A percentile compares a stretch with the other conserved stretches of the same genome.
Conservation (phyloP, 2,888 invertebrate species). For the Liodrosophila aerea region DNA sequence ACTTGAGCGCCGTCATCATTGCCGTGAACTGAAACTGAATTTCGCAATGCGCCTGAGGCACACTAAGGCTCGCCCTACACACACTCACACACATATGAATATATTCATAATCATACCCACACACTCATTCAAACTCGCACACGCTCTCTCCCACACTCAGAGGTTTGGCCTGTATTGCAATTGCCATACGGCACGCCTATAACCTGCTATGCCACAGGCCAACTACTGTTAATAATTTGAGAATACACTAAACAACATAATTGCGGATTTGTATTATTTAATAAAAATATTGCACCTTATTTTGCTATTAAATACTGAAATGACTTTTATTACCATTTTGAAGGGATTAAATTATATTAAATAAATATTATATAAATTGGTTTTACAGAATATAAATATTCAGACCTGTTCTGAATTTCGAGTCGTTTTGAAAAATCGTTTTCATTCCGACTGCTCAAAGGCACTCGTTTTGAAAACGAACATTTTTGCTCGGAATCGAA, state of each 20-base stretch:
- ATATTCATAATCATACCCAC: slow-evolving; percentile 5
- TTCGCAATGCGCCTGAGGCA: slow-evolving; percentile 60
- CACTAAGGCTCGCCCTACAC: slow-evolving; percentile 18
- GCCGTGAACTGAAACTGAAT: slow-evolving; percentile 67
- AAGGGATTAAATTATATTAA: too few species aligned
- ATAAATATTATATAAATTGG: too few species aligned
- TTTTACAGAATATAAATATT: too few species aligned
- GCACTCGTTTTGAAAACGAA: too few species aligned
- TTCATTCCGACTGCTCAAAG: too few species aligned
- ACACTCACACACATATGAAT: slow-evolving; percentile 14
- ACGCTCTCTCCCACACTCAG: slow-evolving; percentile 8
- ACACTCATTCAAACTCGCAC: slow-evolving; percentile 19
- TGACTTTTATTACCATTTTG: too few species aligned
- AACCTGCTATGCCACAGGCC: slow-evolving; percentile 50
- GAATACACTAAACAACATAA: slow-evolving; percentile 49
- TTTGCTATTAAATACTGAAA: too few species aligned
- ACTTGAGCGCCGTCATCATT: slow-evolving; percentile 64
- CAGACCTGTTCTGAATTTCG: too few species aligned
- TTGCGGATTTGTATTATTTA: background rate
- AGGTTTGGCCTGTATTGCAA: slow-evolving; percentile 64
- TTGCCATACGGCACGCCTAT: slow-evolving; percentile 40
- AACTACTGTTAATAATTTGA: slow-evolving; percentile 68
- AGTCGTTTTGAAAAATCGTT: too few species aligned
- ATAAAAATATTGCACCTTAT: too few species aligned
- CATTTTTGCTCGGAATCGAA: too few species aligned